phyloP scores from a whole-genome alignment of 2,113 vertebrate genomes.

The human (Homo sapiens) region DNA sequence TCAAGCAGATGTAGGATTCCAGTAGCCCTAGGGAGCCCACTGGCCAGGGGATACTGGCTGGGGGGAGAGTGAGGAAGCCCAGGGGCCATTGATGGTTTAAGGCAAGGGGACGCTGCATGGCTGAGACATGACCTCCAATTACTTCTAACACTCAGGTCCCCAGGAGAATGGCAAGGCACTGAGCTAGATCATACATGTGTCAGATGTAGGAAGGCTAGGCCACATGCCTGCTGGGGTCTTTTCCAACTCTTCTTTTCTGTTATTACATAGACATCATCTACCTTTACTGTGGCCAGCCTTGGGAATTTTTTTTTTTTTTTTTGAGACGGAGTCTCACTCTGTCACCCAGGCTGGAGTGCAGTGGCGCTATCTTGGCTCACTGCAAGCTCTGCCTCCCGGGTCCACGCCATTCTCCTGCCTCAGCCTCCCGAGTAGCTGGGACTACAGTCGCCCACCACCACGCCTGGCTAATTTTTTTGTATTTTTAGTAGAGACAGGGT shows the following conservation, averaged over 20 bases:
- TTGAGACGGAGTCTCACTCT: too few relatives aligned
- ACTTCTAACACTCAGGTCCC: not conserved
- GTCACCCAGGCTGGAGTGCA: too few relatives aligned
- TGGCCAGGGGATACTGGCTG: not conserved
- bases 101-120: not conserved
- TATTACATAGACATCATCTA: not conserved
- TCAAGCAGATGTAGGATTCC: not conserved
- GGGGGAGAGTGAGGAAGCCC: not conserved
- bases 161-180: not conserved
- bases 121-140: not conserved
- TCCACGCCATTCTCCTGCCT: too few relatives aligned
- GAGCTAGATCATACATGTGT: not conserved
- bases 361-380: too few relatives aligned
- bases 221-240: not conserved
- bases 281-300: not conserved
- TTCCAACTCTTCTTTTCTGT: not conserved
- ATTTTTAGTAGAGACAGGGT: too few relatives aligned
- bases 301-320: too few relatives aligned
- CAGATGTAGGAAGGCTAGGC: not conserved
- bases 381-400: too few relatives aligned
- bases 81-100: not conserved
- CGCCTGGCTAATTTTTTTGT: too few relatives aligned
- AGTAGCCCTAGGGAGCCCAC: not conserved
- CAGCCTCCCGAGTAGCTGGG: too few relatives aligned
- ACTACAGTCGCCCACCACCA: too few relatives aligned